Conservation (phyloP, 2,888 invertebrate genomes). For the Syrphus vitripennis region DNA sequence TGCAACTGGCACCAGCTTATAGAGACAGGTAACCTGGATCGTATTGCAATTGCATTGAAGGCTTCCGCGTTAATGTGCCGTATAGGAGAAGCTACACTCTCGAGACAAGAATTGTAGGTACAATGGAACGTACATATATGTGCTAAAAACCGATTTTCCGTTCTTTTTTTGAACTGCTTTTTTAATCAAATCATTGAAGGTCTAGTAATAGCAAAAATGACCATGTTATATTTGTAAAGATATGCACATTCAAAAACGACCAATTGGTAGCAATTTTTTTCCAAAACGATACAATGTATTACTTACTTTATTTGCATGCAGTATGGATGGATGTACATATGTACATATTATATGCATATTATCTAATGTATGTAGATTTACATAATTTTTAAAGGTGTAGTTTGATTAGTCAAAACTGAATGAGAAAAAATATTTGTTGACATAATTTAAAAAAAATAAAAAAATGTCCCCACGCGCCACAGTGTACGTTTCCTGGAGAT, state of each 20-base stretch:
- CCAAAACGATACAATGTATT: too few species aligned
- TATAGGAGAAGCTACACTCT: not conserved
- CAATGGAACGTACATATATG: not conserved
- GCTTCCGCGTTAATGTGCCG: constrained; percentile 60
- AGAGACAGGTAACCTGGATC: constrained; percentile 52
- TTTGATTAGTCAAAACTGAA: too few species aligned
- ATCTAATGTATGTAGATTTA: too few species aligned
- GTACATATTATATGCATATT: too few species aligned
- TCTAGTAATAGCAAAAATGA: constrained; percentile 15
- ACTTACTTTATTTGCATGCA: too few species aligned
- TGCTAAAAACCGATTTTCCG: constrained; percentile 52
- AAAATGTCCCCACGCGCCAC: too few species aligned
- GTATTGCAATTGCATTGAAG: constrained; percentile 64
- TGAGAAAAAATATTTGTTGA: too few species aligned
- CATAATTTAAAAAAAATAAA: too few species aligned
- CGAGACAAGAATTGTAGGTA: not conserved
- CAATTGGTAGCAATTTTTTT: not conserved
- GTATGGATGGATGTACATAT: too few species aligned
- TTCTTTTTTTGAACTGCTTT: constrained; percentile 1
- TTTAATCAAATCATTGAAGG: constrained; percentile 58
- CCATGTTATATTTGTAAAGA: not conserved
- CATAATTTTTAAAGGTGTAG: too few species aligned
- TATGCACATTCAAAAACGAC: not conserved
- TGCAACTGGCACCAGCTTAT: constrained; percentile 57
- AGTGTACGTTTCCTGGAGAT: too few species aligned